Percentiles rank a stretch among this genome's conserved stretches.
These are phyloP conservation scores for Streptopelia turtur DNA, from an alignment of 2,797 vertebrate species.

Conservation along the genomic window DNA sequence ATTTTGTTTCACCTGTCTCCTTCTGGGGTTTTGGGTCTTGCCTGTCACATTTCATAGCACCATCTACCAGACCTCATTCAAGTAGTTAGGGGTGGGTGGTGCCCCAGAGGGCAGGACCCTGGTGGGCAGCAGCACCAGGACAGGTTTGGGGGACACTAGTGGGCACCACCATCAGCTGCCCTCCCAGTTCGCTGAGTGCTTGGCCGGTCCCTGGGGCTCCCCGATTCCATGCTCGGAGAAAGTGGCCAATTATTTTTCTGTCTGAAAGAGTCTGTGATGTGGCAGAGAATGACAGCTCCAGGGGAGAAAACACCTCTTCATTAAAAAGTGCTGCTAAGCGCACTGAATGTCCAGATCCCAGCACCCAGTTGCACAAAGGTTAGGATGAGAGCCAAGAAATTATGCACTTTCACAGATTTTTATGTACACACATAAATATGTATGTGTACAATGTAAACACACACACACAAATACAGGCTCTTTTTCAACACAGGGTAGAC, in stretches of 20 bases:
- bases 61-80: not conserved
- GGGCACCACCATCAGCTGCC: not conserved
- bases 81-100: not conserved
- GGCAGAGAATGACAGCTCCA: conserved; percentile 80
- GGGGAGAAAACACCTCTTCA: conserved; percentile 74
- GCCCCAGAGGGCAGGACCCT: rapidly evolving
- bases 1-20: not conserved
- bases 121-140: not conserved
- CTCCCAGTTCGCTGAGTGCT: conserved; percentile 64
- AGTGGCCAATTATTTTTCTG: conserved; percentile 88
- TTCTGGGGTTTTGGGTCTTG: not conserved
- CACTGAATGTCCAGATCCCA: conserved; percentile 41
- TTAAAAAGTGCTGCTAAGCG: conserved; percentile 76
- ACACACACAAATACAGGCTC: not conserved
- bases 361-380: conserved; percentile 42
- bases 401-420: not conserved
- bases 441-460: rapidly evolving
- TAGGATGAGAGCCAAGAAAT: conserved; percentile 39
- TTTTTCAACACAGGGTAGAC: not conserved
- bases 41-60: not conserved
- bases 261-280: conserved; percentile 86
- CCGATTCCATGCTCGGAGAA: conserved; percentile 62
- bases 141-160: not conserved
- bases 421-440: not conserved
- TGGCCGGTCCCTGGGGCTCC: conserved; percentile 72